These are phyloP conservation scores for Campoletis sonorensis DNA, from an alignment of 1,140 invertebrate genomes.

Conservation along the genomic window DNA sequence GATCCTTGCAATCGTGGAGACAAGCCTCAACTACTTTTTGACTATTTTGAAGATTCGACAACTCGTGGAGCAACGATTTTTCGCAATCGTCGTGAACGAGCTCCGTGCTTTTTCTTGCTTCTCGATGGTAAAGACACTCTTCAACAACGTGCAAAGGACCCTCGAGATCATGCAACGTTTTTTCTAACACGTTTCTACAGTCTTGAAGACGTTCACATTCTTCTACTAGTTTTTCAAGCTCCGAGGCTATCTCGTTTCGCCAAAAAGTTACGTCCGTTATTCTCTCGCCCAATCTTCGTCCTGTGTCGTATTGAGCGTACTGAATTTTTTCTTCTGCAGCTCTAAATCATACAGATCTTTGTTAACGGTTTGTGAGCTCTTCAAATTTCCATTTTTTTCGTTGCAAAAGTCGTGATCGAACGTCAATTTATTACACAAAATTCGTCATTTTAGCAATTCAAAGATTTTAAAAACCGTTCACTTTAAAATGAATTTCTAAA, in stretches of 20 bases:
- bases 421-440: no score
- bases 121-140: conserved; percentile 93
- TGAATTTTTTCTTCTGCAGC: conserved; percentile 88
- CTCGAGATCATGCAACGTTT: conserved; percentile 90
- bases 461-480: no score
- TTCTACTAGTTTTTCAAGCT: conserved; percentile 89
- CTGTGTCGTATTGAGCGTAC: conserved; percentile 86
- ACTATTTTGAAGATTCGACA: conserved; percentile 79
- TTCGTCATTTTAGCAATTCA: no score
- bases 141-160: conserved; percentile 93
- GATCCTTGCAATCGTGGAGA: conserved; percentile 80
- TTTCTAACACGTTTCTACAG: conserved; percentile 85
- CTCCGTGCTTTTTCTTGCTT: conserved; percentile 86
- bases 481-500: no score
- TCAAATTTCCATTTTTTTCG: no score
- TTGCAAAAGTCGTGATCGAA: no score
- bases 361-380: not conserved
- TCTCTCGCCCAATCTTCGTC: conserved; percentile 89
- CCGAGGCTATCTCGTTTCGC: conserved; percentile 91
- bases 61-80: conserved; percentile 79
- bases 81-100: conserved; percentile 83
- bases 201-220: conserved; percentile 92
- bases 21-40: conserved; percentile 79
- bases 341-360: conserved; percentile 70
- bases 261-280: conserved; percentile 96